Conservation (phyloP, 2,797 vertebrate genomes). For the Scolopax rusticola region DNA sequence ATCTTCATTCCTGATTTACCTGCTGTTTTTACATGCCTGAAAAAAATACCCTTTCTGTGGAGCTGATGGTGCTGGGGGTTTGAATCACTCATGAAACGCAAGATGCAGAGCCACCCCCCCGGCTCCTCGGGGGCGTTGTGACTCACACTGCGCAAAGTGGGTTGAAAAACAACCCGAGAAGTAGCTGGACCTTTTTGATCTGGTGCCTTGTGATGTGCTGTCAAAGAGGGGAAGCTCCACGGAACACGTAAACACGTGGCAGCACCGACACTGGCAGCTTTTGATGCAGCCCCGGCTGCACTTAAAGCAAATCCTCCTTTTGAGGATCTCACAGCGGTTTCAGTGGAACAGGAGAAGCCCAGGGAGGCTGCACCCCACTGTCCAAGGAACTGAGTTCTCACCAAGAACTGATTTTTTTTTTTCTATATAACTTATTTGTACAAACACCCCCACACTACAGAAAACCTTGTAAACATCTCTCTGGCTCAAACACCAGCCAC, state of each 20-base stretch:
- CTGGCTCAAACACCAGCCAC: neutral
- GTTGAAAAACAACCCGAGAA: neutral
- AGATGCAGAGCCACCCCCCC: neutral
- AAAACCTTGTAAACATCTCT: rapidly evolving
- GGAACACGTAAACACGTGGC: rapidly evolving
- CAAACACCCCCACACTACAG: rapidly evolving
- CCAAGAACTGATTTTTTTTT: no score
- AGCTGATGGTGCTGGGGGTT: neutral
- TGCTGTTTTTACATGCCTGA: neutral
- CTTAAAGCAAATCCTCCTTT: neutral
- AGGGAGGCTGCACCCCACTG: neutral
- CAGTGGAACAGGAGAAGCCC: neutral
- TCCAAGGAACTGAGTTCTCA: rapidly evolving
- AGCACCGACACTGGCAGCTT: neutral
- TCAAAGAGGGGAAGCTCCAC: neutral
- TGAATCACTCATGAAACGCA: neutral
- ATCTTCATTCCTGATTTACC: neutral
- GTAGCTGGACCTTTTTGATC: neutral
- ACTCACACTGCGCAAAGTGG: neutral
- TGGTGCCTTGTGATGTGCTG: neutral
- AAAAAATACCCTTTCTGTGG: neutral
- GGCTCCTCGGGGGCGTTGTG: neutral
- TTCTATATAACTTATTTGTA: neutral
- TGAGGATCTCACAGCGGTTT: neutral
- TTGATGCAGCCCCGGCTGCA: neutral